Conservation (phyloP, 2,797 vertebrate species). For the Pterois miles region DNA sequence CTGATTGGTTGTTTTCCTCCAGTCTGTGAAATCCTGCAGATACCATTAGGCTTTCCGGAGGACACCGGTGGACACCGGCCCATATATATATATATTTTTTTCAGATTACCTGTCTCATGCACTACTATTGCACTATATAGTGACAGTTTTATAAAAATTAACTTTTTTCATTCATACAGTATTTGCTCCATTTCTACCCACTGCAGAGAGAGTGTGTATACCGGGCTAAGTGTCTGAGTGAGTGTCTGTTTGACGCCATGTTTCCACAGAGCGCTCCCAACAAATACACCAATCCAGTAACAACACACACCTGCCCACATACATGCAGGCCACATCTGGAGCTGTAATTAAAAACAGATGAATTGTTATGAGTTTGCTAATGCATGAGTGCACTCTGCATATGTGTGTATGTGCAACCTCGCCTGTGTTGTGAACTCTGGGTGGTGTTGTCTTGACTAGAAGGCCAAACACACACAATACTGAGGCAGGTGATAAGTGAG, state of each 20-base stretch:
- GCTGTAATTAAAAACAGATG: slow-evolving; percentile 10
- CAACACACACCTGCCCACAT: slow-evolving; percentile 18
- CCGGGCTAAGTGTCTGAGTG: not conserved
- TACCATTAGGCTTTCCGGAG: too few species aligned
- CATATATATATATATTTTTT: too few species aligned
- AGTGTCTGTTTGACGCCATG: not conserved
- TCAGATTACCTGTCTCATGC: too few species aligned
- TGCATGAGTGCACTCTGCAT: not conserved
- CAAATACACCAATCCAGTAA: not conserved
- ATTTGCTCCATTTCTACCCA: too few species aligned
- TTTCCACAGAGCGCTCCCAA: not conserved
- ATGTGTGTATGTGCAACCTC: not conserved
- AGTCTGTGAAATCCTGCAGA: too few species aligned
- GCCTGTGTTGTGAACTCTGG: not conserved
- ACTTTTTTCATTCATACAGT: fast-evolving
- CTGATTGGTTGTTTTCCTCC: too few species aligned
- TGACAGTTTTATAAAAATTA: too few species aligned
- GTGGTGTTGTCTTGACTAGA: slow-evolving; percentile 15
- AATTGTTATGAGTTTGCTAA: not conserved
- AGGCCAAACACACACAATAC: slow-evolving; percentile 30
- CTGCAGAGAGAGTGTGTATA: not conserved
- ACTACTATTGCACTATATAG: too few species aligned
- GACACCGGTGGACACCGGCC: too few species aligned
- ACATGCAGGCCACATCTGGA: slow-evolving; percentile 27
- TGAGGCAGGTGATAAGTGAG: slow-evolving; percentile 25